Percentiles rank a stretch among this genome's conserved stretches.
Conservation (phyloP, 2,113 vertebrate species). For the Chloebia gouldiae region DNA sequence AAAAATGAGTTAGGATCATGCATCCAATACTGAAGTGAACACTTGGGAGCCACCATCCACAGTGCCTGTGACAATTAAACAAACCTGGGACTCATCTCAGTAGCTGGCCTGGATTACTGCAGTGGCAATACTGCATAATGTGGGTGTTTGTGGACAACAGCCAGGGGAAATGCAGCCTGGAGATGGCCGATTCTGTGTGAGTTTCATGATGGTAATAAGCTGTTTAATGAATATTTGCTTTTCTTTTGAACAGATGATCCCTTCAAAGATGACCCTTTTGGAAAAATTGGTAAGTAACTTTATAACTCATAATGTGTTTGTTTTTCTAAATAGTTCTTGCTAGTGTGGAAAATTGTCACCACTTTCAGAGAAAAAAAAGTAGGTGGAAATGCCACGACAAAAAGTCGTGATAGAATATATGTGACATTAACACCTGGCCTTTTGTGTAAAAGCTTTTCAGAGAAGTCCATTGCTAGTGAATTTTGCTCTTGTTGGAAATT, state of each 20-base stretch:
- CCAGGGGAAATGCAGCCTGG: not conserved
- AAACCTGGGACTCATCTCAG: not conserved
- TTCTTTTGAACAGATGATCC: constrained; percentile 81
- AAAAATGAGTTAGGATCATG: not conserved
- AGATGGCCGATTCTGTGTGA: not conserved
- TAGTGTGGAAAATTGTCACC: not conserved
- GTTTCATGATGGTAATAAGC: not conserved
- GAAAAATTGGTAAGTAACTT: constrained; percentile 86
- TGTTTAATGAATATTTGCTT: not conserved
- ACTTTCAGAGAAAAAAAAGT: not conserved
- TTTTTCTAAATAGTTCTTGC: not conserved
- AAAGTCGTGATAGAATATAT: not conserved
- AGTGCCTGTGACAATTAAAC: not conserved
- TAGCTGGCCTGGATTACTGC: not conserved
- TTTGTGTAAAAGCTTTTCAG: not conserved
- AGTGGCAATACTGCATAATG: not conserved
- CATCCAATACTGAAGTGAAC: not conserved
- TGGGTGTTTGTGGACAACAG: not conserved
- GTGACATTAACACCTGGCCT: not conserved
- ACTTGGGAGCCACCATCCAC: not conserved
- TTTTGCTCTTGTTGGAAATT: not conserved
- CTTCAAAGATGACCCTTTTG: constrained; percentile 96
- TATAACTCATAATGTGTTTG: not conserved
- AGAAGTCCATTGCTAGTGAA: not conserved
- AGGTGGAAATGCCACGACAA: not conserved